A percentile compares a stretch with the other conserved stretches of the same genome.
These are phyloP conservation scores for Scaptodrosophila lebanonensis DNA, from an alignment of 1,140 invertebrate species.

Conservation along the genomic window DNA sequence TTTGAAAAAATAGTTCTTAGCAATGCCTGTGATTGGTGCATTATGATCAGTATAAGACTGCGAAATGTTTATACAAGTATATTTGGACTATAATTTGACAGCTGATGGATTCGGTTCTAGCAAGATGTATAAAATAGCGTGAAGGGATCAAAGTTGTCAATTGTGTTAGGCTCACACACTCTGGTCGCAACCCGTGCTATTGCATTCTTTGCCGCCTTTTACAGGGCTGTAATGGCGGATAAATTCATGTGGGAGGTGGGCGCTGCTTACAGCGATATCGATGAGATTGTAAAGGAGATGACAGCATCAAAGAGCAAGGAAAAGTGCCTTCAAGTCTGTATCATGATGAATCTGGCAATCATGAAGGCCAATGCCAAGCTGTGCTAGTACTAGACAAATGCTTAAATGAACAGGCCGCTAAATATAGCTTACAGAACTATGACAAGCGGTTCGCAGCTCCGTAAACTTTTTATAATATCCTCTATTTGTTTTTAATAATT, in stretches of 20 bases:
- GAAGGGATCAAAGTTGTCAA: background rate
- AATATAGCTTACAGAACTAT: background rate
- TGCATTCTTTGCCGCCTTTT: background rate
- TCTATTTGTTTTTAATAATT: too few relatives aligned
- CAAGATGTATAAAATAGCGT: background rate
- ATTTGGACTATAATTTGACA: conserved; percentile 5
- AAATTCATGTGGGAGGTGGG: background rate
- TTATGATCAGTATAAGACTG: background rate
- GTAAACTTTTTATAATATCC: background rate
- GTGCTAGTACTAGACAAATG: background rate
- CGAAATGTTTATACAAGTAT: background rate
- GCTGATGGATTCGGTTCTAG: background rate
- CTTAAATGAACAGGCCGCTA: background rate
- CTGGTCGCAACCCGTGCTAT: background rate
- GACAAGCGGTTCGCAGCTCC: background rate
- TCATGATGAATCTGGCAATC: background rate
- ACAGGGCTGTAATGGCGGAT: background rate
- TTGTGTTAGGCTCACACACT: background rate
- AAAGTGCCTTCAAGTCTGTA: conserved; percentile 1
- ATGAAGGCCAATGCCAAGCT: conserved; percentile 1
- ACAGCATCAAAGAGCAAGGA: background rate
- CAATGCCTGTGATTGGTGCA: too few relatives aligned
- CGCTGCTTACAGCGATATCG: background rate
- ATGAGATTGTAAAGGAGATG: background rate
- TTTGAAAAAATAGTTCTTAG: too few relatives aligned